These are phyloP conservation scores for Metallyticus violacea DNA, from an alignment of 2,888 invertebrate genomes.

Conservation along the genomic window DNA sequence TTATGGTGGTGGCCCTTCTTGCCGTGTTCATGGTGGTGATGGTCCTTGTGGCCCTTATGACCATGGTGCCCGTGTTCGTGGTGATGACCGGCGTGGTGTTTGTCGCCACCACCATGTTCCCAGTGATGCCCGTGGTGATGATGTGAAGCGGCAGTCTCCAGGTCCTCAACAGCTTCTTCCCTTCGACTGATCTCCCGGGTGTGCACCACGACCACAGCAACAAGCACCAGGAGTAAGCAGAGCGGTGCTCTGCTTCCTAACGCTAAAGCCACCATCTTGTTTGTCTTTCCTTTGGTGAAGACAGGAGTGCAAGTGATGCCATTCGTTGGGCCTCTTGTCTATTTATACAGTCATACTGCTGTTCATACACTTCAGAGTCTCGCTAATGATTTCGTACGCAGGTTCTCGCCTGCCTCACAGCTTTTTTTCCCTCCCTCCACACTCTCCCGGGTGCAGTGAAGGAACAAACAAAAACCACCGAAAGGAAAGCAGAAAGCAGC, in stretches of 20 bases:
- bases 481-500: background rate
- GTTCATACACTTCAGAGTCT: background rate
- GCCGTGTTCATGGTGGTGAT: constrained; percentile 74
- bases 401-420: background rate
- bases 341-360: background rate
- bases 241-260: background rate
- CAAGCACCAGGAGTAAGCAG: background rate
- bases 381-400: background rate
- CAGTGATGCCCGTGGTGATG: constrained; percentile 45
- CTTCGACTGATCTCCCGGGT: constrained; percentile 2
- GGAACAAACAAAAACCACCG: background rate
- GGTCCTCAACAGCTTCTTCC: constrained; percentile 33
- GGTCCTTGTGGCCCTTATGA: constrained; percentile 73
- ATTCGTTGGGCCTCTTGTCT: background rate
- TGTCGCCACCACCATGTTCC: constrained; percentile 65
- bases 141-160: constrained; percentile 41
- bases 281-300: background rate
- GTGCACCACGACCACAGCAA: background rate
- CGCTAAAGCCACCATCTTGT: background rate
- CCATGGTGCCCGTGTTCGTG: constrained; percentile 71
- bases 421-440: background rate
- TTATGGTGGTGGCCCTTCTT: constrained; percentile 56
- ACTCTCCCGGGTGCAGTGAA: background rate
- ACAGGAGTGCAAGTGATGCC: background rate
- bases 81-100: constrained; percentile 65